Base-by-base conservation (phyloP, 2,888 invertebrate genomes). In the Orthosia incerta region DNA sequence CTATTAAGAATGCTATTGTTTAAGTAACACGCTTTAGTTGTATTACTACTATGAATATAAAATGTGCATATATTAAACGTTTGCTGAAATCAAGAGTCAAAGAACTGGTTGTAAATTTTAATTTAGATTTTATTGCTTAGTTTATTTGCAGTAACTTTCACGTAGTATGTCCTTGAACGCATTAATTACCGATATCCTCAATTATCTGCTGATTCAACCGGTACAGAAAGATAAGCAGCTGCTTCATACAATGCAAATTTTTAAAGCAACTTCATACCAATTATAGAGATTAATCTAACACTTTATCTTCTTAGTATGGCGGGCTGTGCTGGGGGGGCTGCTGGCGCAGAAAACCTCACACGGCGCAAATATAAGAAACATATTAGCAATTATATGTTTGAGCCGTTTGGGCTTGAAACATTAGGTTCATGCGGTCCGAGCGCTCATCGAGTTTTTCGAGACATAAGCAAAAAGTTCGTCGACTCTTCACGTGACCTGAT, bases 171-270 rank as follows among this genome's bases (percentile, higher is more conserved):
- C 67, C 78, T 77, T 77, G 78, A 68, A 46, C 12, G 13, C 39
- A n/a, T 16, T 73, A 77, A 77, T 77, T 57, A 68, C 73, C 61
- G 56, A 81, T 81, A 74, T 81, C 72, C 81, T 80, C 62, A 73
- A 73, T 80, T 76, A 72, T 45, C 15, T 39, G 55, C 59, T 63
- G 31, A 70, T 72, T 76, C 60, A 81, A 73, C 50, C 50, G 56
- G 60, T 73, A 63, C 63, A 39, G 15, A 26, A n/a, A 55, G 68
- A 76, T 71, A 72, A 73, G 69, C 46, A 18, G 61, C 71, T 59
- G 65, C 55, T 70, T 46, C 15, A 13, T 60, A 79, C 56, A 73
- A 71, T 48, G 20, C 70, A 70, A 53, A 76, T 60, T 71, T 53
- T 64, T 57, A 39, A 62, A 48, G 46, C n/a, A 57, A 62, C 61